phyloP scores from a whole-genome alignment of 2,113 vertebrate genomes.

The Chroicocephalus ridibundus region DNA sequence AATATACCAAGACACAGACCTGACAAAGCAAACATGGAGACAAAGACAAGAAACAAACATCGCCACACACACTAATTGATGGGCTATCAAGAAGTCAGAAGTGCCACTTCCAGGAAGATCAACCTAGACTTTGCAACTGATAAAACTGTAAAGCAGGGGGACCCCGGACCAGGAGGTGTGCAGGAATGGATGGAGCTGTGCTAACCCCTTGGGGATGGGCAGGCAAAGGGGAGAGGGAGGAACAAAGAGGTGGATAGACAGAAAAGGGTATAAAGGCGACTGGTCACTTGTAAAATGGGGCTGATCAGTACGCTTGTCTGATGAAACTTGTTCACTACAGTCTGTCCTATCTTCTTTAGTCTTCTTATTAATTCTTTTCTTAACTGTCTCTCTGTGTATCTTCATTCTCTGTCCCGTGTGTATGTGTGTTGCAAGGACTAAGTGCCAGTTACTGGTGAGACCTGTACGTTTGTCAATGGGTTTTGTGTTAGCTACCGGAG shows the following conservation, averaged over 20 bases:
- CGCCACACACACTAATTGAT: not conserved
- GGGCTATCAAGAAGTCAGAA: not conserved
- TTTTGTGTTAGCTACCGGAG: not conserved
- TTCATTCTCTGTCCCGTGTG: rapidly evolving
- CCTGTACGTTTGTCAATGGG: not conserved
- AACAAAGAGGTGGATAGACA: not conserved
- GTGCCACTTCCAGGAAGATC: not conserved
- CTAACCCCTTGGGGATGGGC: rapidly evolving
- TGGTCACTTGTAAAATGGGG: not conserved
- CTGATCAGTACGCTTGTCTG: not conserved
- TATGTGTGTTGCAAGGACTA: not conserved
- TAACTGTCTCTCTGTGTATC: not conserved
- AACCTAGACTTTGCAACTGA: not conserved
- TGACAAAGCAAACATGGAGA: not conserved
- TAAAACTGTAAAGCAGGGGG: not conserved
- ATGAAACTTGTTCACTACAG: not conserved
- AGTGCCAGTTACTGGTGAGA: not conserved
- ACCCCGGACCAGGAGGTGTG: not conserved
- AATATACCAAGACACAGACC: not conserved
- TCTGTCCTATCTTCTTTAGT: not conserved
- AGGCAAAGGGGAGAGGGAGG: not conserved
- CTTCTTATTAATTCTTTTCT: not conserved
- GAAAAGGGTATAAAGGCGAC: not conserved
- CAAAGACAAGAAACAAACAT: not conserved
- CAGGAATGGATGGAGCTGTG: not conserved